Evolutionary conservation across 30 jellyfish, hydroid and myxozoan genomes (phyloP).

Genomic region (Cassiopea andromeda): DNA sequence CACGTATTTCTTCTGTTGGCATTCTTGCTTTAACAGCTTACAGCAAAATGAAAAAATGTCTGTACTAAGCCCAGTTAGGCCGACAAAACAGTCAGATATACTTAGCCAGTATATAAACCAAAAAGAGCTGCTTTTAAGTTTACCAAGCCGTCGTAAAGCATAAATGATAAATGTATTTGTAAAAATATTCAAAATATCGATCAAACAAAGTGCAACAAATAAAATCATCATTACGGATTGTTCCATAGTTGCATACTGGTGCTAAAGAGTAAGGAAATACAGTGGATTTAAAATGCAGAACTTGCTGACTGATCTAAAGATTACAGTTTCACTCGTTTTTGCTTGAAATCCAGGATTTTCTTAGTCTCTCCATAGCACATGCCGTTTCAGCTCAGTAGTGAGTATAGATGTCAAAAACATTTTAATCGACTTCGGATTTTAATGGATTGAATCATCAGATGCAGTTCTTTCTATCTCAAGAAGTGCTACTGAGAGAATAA

Average conservation of each 20-base stretch:
- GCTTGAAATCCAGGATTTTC: no score
- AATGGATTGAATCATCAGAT: no score
- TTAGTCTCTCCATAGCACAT: no score
- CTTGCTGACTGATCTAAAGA: no score
- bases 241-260: background rate
- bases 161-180: slow-evolving; percentile 10
- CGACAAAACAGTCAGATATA: slow-evolving; percentile 24
- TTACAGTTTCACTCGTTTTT: no score
- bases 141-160: slow-evolving; percentile 16
- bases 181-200: background rate
- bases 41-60: background rate
- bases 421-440: no score
- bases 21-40: background rate
- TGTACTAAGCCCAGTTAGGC: background rate
- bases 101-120: slow-evolving; percentile 12
- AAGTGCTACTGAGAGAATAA: no score
- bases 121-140: background rate
- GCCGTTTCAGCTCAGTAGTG: no score
- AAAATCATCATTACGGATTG: background rate
- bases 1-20: background rate
- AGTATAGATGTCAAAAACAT: no score
- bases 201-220: background rate
- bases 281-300: no score
- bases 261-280: no score
- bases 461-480: no score